Conservation (phyloP, 2,797 vertebrate genomes). For the Sebastes nivosus region DNA sequence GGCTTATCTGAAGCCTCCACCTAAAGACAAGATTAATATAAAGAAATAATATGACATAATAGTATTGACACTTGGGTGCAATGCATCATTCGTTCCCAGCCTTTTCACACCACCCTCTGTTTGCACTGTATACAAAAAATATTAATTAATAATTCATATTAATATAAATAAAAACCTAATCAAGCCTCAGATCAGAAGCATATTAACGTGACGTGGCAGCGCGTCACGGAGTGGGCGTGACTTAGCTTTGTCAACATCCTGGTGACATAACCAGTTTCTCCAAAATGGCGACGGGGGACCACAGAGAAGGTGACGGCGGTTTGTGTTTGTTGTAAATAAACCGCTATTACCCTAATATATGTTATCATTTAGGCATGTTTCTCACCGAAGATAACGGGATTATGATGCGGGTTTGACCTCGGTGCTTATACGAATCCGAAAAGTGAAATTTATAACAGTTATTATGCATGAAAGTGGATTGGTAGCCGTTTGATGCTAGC, state of each 20-base stretch:
- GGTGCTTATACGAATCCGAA: accelerated
- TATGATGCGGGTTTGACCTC: accelerated
- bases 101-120: background rate
- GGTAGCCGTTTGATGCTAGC: constrained; percentile 55
- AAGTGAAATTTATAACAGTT: background rate
- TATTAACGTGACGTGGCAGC: constrained; percentile 70
- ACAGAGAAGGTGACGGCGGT: constrained; percentile 75
- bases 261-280: constrained; percentile 66
- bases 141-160: too few relatives aligned
- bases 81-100: background rate
- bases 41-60: too few relatives aligned
- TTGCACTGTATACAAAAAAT: background rate
- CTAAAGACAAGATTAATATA: too few relatives aligned
- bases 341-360: accelerated
- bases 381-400: accelerated
- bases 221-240: constrained; percentile 70
- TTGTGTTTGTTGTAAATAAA: constrained; percentile 5
- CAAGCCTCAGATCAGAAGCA: constrained; percentile 34
- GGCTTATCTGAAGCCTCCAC: too few relatives aligned
- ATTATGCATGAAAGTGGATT: background rate
- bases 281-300: constrained; percentile 85
- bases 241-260: constrained; percentile 77
- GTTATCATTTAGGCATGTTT: accelerated
- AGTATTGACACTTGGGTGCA: constrained; percentile 8
- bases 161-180: constrained; percentile 4